These are phyloP conservation scores for Urocyon cinereoargenteus DNA, from an alignment of 2,797 vertebrate species.

Conservation along the genomic window DNA sequence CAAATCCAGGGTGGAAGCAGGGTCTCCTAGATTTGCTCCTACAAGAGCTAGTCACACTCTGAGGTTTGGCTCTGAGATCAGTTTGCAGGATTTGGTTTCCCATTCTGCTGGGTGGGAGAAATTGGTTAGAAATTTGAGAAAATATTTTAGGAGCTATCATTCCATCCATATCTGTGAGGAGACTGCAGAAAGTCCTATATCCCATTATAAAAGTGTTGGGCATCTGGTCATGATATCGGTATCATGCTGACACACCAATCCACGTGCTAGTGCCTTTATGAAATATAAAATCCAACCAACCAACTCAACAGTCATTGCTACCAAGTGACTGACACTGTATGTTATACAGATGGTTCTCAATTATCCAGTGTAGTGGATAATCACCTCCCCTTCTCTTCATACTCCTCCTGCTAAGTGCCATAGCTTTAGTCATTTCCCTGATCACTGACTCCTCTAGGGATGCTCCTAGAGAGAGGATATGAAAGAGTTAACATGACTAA, in stretches of 20 bases:
- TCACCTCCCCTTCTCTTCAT: conserved; percentile 9
- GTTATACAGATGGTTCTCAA: conserved; percentile 7
- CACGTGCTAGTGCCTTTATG: conserved; percentile 12
- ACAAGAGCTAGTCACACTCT: background rate
- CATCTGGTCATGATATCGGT: conserved; percentile 33
- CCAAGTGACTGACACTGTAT: conserved; percentile 17
- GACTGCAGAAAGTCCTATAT: background rate
- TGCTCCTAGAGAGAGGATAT: conserved; percentile 17
- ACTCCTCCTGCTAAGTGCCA: conserved; percentile 12
- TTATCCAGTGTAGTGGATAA: background rate
- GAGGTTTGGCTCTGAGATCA: conserved; percentile 51
- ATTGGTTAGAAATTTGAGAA: conserved; percentile 38
- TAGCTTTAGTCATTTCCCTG: conserved; percentile 54
- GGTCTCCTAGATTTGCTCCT: conserved; percentile 34
- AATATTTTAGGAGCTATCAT: conserved; percentile 53
- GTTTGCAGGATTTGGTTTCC: background rate
- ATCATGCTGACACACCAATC: conserved; percentile 31
- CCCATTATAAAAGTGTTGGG: conserved; percentile 30
- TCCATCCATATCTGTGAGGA: conserved; percentile 22
- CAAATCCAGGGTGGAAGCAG: background rate
- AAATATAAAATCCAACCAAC: conserved; percentile 50
- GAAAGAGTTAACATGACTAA: conserved; percentile 45
- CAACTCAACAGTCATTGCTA: background rate
- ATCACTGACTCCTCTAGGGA: conserved; percentile 21
- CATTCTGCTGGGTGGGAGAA: conserved; percentile 37